Conservation (phyloP, 2,888 invertebrate genomes). For the Sisyra terminalis region DNA sequence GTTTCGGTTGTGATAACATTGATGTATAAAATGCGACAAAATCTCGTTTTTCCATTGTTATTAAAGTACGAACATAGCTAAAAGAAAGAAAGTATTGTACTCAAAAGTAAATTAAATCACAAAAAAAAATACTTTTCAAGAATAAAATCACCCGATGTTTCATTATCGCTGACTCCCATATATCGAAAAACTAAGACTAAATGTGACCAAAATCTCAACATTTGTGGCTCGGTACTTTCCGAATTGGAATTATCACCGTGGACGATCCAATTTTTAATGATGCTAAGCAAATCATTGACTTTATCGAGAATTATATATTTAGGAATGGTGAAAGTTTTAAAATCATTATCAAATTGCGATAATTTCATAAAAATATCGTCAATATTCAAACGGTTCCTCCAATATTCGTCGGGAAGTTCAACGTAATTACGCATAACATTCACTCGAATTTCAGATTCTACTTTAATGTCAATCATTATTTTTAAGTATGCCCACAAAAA, state of each 20-base stretch:
- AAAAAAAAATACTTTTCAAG: constrained; percentile 34
- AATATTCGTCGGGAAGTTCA: constrained; percentile 46
- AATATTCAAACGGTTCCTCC: constrained; percentile 49
- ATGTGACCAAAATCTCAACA: constrained; percentile 71
- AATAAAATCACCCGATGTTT: constrained; percentile 56
- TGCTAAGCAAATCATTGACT: constrained; percentile 51
- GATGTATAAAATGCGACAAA: constrained; percentile 77
- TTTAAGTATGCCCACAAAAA: constrained; percentile 76
- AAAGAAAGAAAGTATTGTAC: constrained; percentile 12
- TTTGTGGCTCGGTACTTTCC: constrained; percentile 32
- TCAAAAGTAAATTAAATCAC: background rate
- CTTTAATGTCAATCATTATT: constrained; percentile 66
- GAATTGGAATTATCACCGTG: constrained; percentile 14
- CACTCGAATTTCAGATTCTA: constrained; percentile 60
- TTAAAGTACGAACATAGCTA: constrained; percentile 50
- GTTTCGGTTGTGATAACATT: constrained; percentile 46
- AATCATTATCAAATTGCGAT: constrained; percentile 44
- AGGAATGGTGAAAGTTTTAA: constrained; percentile 57
- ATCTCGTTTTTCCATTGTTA: constrained; percentile 54
- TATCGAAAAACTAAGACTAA: constrained; percentile 66
- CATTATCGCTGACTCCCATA: constrained; percentile 53
- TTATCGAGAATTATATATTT: constrained; percentile 74
- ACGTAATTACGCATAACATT: constrained; percentile 35
- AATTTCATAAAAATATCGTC: constrained; percentile 53
- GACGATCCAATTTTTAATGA: constrained; percentile 46